These are phyloP conservation scores for Halcyon leucocephala DNA, from an alignment of 2,797 vertebrate genomes.

Conservation along the genomic window DNA sequence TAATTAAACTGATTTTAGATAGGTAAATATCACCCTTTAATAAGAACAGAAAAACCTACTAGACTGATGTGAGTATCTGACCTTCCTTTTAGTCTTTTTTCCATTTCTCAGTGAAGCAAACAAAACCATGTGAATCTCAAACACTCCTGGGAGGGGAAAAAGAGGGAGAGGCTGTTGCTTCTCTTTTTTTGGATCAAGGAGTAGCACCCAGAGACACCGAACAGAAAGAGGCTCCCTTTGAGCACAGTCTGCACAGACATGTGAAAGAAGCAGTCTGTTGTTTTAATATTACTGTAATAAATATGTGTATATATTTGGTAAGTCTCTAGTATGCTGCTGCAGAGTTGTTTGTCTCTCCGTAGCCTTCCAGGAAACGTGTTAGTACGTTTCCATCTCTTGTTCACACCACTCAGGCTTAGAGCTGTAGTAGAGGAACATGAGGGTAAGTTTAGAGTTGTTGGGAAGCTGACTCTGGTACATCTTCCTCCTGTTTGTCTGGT, in stretches of 20 bases:
- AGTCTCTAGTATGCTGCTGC: neutral
- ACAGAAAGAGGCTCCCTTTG: neutral
- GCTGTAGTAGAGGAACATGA: neutral
- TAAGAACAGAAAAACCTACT: neutral
- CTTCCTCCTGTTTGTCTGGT: conserved; percentile 5
- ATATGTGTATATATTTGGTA: neutral
- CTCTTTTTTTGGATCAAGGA: neutral
- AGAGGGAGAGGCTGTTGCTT: neutral
- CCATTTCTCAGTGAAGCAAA: neutral
- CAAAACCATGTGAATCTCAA: neutral
- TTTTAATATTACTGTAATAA: neutral
- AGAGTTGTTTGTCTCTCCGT: conserved; percentile 33
- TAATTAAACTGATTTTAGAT: neutral
- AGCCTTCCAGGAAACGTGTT: conserved; percentile 25
- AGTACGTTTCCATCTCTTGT: neutral
- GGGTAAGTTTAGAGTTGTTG: conserved; percentile 26
- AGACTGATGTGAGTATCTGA: neutral
- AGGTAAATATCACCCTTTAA: neutral
- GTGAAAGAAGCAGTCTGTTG: neutral
- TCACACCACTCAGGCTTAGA: neutral
- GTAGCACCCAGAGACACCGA: neutral
- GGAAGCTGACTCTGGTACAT: neutral
- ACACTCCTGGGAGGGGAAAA: neutral
- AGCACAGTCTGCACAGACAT: neutral
- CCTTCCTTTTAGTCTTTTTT: neutral